Conservation (phyloP, 2,113 vertebrate species). For the Cryptotis parvus region DNA sequence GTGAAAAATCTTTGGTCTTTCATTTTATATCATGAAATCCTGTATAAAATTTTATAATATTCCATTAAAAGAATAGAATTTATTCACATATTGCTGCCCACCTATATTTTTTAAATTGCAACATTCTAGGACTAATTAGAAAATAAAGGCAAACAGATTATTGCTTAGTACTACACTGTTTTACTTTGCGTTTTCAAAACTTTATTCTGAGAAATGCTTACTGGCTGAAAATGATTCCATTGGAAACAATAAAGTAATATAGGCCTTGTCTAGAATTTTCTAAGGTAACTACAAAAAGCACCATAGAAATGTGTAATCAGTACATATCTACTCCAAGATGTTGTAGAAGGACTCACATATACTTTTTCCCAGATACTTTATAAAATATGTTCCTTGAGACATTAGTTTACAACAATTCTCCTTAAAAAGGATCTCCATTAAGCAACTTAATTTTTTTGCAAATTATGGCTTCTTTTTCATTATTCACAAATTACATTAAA, state of each 20-base stretch:
- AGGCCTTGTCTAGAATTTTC: slow-evolving; percentile 11
- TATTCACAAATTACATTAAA: slow-evolving; percentile 1
- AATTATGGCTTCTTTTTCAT: neutral
- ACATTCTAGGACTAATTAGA: slow-evolving; percentile 26
- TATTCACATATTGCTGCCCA: slow-evolving; percentile 1
- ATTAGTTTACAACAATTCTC: slow-evolving; percentile 16
- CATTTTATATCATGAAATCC: slow-evolving; percentile 22
- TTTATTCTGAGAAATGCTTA: slow-evolving; percentile 46
- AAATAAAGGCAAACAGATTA: neutral
- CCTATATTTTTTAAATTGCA: neutral
- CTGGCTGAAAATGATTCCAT: neutral
- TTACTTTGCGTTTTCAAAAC: slow-evolving; percentile 60
- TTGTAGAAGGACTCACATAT: neutral
- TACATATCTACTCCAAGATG: neutral
- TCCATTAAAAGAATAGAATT: neutral
- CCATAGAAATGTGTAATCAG: slow-evolving; percentile 18
- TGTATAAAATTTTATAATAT: slow-evolving; percentile 21
- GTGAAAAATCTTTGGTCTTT: slow-evolving; percentile 48
- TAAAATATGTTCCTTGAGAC: neutral
- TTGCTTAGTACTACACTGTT: slow-evolving; percentile 1
- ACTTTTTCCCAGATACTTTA: neutral
- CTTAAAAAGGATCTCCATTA: neutral
- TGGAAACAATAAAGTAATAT: slow-evolving; percentile 8
- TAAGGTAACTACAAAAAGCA: neutral
- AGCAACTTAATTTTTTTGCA: neutral